Conservation (phyloP, 2,113 vertebrate genomes). For the Menura novaehollandiae region DNA sequence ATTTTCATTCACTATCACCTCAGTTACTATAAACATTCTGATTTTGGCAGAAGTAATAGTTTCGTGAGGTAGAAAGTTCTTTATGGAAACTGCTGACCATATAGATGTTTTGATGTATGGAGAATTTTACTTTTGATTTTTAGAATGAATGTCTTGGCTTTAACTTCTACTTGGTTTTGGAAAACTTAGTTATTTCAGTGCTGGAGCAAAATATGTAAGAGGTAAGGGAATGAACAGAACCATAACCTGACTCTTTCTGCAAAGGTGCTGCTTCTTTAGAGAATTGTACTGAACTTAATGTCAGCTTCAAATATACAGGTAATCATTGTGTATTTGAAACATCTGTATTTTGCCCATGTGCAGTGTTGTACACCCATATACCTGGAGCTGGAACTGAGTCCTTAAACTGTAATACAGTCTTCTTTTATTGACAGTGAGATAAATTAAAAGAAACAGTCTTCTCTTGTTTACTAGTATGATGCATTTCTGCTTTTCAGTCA, state of each 20-base stretch:
- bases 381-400: not conserved
- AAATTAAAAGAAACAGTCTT: conserved; percentile 34
- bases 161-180: conserved; percentile 22
- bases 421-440: conserved; percentile 12
- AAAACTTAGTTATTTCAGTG: not conserved
- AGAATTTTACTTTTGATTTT: conserved; percentile 14
- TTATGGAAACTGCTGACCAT: conserved; percentile 1
- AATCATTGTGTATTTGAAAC: conserved; percentile 36
- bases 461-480: conserved; percentile 4
- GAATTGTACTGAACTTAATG: not conserved
- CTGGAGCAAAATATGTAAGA: not conserved
- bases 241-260: not conserved
- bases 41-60: not conserved
- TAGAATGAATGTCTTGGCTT: not conserved
- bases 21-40: not conserved
- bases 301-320: conserved; percentile 15
- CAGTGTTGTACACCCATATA: not conserved
- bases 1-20: not conserved
- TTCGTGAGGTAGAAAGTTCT: not conserved
- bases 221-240: not conserved
- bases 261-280: conserved; percentile 13
- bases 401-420: not conserved
- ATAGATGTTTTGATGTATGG: not conserved
- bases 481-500: conserved; percentile 52
- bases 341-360: not conserved